A percentile compares a stretch with the other conserved stretches of the same genome.
These are phyloP conservation scores for Cydia amplana DNA, from an alignment of 1,140 invertebrate genomes.

Conservation along the genomic window DNA sequence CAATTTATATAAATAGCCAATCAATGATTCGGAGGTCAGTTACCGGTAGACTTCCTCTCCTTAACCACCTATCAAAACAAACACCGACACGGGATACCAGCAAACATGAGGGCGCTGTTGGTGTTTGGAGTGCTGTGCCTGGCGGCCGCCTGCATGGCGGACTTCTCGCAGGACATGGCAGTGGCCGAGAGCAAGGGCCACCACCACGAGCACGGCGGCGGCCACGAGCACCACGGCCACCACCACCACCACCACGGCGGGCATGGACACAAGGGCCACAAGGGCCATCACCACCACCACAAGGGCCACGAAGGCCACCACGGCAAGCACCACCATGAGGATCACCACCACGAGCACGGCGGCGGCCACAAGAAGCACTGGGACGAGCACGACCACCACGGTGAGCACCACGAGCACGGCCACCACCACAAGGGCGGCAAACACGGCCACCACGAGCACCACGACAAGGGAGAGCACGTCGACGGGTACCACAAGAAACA, in stretches of 20 bases:
- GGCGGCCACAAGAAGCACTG: constrained; percentile 84
- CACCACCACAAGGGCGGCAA: constrained; percentile 83
- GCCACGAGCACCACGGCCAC: constrained; percentile 78
- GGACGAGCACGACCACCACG: constrained; percentile 84
- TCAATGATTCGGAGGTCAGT: constrained; percentile 63
- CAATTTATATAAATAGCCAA: constrained; percentile 68
- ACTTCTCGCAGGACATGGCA: constrained; percentile 61
- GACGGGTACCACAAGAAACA: constrained; percentile 85
- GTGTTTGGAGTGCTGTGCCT: constrained; percentile 58
- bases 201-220: constrained; percentile 76
- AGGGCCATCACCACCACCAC: constrained; percentile 81
- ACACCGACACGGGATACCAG: constrained; percentile 26
- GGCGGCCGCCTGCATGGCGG: constrained; percentile 53
- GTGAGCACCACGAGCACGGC: constrained; percentile 83
- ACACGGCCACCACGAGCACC: constrained; percentile 81
- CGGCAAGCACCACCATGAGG: constrained; percentile 82
- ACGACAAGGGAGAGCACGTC: constrained; percentile 82
- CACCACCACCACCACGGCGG: constrained; percentile 79
- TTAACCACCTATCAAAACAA: constrained; percentile 46
- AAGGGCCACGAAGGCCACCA: constrained; percentile 84
- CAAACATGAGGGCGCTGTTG: constrained; percentile 58
- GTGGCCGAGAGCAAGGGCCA: constrained; percentile 70
- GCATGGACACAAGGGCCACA: constrained; percentile 78
- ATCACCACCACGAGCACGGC: constrained; percentile 81
- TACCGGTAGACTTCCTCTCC: constrained; percentile 69